phyloP scores from a whole-genome alignment of 1,140 invertebrate genomes.

The Belonocnema kinseyi region DNA sequence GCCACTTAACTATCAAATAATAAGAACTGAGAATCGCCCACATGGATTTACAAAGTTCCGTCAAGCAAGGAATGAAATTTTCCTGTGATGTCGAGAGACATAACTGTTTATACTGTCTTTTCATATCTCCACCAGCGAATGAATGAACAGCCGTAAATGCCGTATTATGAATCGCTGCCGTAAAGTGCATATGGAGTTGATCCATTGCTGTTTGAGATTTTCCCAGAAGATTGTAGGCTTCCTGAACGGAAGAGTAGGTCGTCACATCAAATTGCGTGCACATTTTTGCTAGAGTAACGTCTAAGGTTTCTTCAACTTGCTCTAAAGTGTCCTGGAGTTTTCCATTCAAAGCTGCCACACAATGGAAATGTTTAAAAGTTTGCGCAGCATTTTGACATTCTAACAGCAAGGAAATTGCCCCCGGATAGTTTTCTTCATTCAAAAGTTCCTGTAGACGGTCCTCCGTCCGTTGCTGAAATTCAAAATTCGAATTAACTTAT shows the following conservation, averaged over 20 bases:
- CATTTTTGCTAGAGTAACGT: slow-evolving; percentile 88
- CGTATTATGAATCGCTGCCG: slow-evolving; percentile 93
- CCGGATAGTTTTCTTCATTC: slow-evolving; percentile 90
- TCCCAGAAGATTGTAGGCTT: slow-evolving; percentile 89
- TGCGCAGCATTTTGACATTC: slow-evolving; percentile 91
- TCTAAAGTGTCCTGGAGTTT: slow-evolving; percentile 94
- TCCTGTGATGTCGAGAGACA: slow-evolving; percentile 86
- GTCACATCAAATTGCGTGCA: slow-evolving; percentile 84
- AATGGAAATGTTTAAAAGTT: slow-evolving; percentile 89
- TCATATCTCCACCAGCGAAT: slow-evolving; percentile 82
- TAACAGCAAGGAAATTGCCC: slow-evolving; percentile 90
- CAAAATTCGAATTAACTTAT: not conserved
- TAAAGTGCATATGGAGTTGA: slow-evolving; percentile 96
- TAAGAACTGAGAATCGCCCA: slow-evolving; percentile 91
- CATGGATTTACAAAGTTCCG: slow-evolving; percentile 88
- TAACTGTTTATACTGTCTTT: slow-evolving; percentile 86
- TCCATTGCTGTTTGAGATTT: slow-evolving; percentile 95
- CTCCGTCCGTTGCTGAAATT: slow-evolving; percentile 87
- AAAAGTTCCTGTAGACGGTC: slow-evolving; percentile 88
- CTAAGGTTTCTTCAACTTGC: slow-evolving; percentile 93
- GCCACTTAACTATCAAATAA: slow-evolving; percentile 88
- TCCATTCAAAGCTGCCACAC: slow-evolving; percentile 88
- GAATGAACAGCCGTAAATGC: slow-evolving; percentile 86
- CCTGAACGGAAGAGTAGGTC: slow-evolving; percentile 87
- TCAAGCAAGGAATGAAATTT: slow-evolving; percentile 87